phyloP scores from a whole-genome alignment of 2,113 vertebrate species.

The Noturus placidus region DNA sequence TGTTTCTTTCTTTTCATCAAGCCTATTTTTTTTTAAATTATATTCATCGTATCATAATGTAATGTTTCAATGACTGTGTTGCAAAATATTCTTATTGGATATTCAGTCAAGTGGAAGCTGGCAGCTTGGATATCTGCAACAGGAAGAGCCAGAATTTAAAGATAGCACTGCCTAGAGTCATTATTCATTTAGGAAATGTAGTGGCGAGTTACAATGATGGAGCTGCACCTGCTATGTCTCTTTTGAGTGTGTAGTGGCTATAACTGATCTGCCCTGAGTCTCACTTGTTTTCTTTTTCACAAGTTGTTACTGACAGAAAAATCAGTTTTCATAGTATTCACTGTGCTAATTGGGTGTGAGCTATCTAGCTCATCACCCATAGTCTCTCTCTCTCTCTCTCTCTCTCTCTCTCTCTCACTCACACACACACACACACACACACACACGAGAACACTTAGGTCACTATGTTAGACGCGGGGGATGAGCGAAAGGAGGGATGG shows the following conservation, averaged over 20 bases:
- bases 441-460: constrained; percentile 14
- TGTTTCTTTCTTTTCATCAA: background rate
- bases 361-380: constrained; percentile 21
- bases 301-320: background rate
- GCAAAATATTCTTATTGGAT: constrained; percentile 16
- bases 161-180: constrained; percentile 27
- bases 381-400: constrained; percentile 31
- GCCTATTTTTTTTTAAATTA: background rate
- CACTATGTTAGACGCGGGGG: constrained; percentile 36
- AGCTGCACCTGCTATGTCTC: constrained; percentile 6
- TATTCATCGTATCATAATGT: background rate
- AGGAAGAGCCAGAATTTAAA: constrained; percentile 25
- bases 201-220: background rate
- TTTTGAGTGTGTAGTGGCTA: background rate
- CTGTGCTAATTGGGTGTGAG: constrained; percentile 7
- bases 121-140: constrained; percentile 30
- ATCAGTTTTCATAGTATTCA: constrained; percentile 51
- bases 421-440: background rate
- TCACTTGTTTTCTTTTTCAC: background rate
- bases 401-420: background rate
- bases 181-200: background rate
- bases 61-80: background rate
- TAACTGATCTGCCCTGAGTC: background rate
- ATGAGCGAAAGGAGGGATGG: constrained; percentile 21
- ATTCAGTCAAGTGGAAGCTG: constrained; percentile 6